A percentile compares a stretch with the other conserved stretches of the same genome.
phyloP scores from a whole-genome alignment of 2,113 vertebrate genomes.

The Holacanthus passer region DNA sequence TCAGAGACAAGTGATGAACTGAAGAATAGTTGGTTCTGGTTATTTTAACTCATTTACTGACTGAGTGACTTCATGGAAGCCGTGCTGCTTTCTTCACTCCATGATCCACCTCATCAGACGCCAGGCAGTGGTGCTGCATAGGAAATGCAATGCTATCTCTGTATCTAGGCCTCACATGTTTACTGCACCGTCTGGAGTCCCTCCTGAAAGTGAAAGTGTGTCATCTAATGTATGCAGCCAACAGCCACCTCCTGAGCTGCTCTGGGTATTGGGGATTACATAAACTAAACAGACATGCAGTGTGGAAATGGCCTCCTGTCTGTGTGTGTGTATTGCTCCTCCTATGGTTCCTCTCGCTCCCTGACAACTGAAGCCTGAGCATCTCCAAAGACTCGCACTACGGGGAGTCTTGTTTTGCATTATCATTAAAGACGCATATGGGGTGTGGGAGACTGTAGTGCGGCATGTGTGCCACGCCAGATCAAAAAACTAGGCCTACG shows the following conservation, averaged over 20 bases:
- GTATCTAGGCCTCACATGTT: conserved; percentile 77
- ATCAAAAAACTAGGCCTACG: conserved; percentile 42
- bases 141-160: conserved; percentile 48
- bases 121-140: conserved; percentile 3
- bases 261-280: conserved; percentile 77
- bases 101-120: conserved; percentile 26
- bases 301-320: conserved; percentile 58
- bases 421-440: conserved; percentile 77
- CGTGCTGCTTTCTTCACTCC: background rate
- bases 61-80: conserved; percentile 5
- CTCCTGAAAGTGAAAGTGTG: conserved; percentile 79
- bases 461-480: conserved; percentile 28
- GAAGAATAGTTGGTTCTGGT: conserved; percentile 7
- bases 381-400: conserved; percentile 71
- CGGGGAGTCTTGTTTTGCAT: conserved; percentile 74
- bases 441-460: conserved; percentile 44
- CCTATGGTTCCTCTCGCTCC: conserved; percentile 60
- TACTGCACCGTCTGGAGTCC: conserved; percentile 67
- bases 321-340: conserved; percentile 40
- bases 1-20: conserved; percentile 15
- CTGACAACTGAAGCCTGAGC: conserved; percentile 72
- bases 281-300: conserved; percentile 72
- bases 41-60: conserved; percentile 37
- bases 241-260: conserved; percentile 72
- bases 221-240: conserved; percentile 79